A percentile compares a stretch with the other conserved stretches of the same genome.
Evolutionary conservation across 2,888 invertebrate genomes (phyloP).

Genomic region (Deilephila elpenor): DNA sequence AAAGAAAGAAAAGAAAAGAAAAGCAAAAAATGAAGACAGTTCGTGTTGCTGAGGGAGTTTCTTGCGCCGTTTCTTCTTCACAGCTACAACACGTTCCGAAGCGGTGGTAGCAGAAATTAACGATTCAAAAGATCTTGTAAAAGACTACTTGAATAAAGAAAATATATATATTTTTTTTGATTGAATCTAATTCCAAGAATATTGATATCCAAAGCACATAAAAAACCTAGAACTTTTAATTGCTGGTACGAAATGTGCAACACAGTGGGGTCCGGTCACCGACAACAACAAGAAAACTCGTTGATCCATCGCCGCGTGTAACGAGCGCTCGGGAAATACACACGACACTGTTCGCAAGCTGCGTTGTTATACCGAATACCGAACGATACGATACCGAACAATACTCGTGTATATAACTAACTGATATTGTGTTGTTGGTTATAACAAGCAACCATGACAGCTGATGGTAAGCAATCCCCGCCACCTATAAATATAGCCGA

Average conservation of each 20-base stretch:
- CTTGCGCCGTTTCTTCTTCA: no score
- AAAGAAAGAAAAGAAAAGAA: no score
- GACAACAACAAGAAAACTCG: not conserved
- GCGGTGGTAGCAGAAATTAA: no score
- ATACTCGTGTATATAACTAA: not conserved
- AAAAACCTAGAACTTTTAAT: not conserved
- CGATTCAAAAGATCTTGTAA: no score
- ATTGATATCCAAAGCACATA: not conserved
- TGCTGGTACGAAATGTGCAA: not conserved
- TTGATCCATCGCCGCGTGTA: not conserved
- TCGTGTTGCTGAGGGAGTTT: no score
- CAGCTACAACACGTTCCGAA: no score
- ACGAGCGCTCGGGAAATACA: not conserved
- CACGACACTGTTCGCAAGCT: not conserved
- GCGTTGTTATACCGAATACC: not conserved
- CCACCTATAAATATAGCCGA: no score
- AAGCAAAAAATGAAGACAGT: no score
- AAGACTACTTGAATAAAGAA: no score
- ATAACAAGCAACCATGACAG: no score
- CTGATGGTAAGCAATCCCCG: no score
- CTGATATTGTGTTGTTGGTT: not conserved
- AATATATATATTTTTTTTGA: no score
- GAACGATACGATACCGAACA: not conserved
- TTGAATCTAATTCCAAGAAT: not conserved
- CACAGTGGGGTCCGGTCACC: not conserved